Conservation (phyloP, 2,113 vertebrate species). For the Zosterops hypoxanthus region DNA sequence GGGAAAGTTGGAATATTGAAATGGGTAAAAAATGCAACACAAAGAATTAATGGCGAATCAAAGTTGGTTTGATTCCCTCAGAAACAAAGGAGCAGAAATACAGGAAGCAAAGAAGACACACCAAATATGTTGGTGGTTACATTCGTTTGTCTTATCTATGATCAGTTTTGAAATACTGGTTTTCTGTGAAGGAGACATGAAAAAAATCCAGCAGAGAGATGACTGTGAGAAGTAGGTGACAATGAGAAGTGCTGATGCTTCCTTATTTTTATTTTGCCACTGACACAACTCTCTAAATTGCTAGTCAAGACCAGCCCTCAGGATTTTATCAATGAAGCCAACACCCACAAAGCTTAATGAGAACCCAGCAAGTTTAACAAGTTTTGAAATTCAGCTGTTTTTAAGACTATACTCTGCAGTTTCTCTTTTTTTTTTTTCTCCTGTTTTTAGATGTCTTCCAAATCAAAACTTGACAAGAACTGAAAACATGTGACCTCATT, state of each 20-base stretch:
- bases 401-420: background rate
- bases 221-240: background rate
- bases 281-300: background rate
- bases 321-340: slow-evolving; percentile 8
- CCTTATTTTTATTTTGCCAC: background rate
- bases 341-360: background rate
- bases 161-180: background rate
- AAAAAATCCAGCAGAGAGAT: background rate
- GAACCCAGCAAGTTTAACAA: background rate
- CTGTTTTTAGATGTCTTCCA: background rate
- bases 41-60: background rate
- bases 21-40: background rate
- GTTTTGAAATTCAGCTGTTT: background rate
- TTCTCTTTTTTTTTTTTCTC: background rate
- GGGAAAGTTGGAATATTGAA: background rate
- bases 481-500: background rate
- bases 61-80: background rate
- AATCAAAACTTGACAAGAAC: background rate
- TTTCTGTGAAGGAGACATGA: background rate
- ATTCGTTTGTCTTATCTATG: background rate
- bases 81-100: background rate
- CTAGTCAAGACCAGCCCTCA: background rate
- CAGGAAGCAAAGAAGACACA: background rate
- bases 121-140: background rate
- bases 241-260: background rate